Evolutionary conservation across 2,888 invertebrate species (phyloP).

Genomic region (Ptilodon capucinus): DNA sequence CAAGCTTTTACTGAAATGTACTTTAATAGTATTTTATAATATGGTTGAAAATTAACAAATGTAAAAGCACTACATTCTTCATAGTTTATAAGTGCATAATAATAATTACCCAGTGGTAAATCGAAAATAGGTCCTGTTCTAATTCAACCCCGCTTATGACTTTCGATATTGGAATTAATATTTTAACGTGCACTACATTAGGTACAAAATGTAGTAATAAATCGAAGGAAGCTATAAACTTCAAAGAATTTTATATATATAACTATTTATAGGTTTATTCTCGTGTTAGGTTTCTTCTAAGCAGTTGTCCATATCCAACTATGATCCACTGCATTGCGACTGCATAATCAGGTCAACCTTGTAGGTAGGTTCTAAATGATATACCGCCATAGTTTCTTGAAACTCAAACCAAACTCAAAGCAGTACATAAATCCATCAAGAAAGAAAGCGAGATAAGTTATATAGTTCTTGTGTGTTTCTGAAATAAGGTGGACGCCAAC

Average conservation of each 20-base stretch:
- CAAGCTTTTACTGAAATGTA: no score
- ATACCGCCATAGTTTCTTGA: constrained; percentile 21
- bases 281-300: constrained; percentile 18
- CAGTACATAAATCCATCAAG: constrained; percentile 14
- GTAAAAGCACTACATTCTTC: neutral
- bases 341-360: constrained; percentile 45
- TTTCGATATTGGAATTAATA: constrained; percentile 17
- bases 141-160: constrained; percentile 14
- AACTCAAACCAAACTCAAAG: constrained; percentile 27
- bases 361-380: constrained; percentile 25
- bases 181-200: constrained; percentile 13
- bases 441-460: neutral
- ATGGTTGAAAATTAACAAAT: neutral
- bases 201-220: constrained; percentile 24
- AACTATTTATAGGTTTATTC: constrained; percentile 14
- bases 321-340: constrained; percentile 46
- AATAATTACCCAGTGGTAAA: constrained; percentile 6
- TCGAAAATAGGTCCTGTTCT: constrained; percentile 14
- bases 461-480: no score
- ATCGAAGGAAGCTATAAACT: constrained; percentile 25
- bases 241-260: constrained; percentile 22
- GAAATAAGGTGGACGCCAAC: no score
- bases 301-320: constrained; percentile 30
- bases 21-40: no score
- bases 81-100: constrained; percentile 8